phyloP scores from a whole-genome alignment of 2,797 vertebrate genomes.

The Lates japonicus region DNA sequence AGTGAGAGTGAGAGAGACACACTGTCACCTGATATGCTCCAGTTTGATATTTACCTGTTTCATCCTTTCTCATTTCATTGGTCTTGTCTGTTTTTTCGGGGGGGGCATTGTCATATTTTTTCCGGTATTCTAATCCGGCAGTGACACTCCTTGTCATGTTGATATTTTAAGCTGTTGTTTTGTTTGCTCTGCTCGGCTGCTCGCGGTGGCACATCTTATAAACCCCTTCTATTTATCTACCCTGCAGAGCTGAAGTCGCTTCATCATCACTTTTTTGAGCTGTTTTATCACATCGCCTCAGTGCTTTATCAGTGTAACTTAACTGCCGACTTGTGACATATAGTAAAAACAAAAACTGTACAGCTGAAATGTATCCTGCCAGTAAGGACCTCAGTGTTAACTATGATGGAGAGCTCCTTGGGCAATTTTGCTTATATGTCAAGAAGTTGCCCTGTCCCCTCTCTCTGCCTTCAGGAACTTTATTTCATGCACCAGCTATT shows the following conservation, averaged over 20 bases:
- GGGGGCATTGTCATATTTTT: neutral
- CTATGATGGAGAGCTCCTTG: slow-evolving; percentile 13
- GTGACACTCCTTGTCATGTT: slow-evolving; percentile 32
- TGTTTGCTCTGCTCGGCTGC: slow-evolving; percentile 19
- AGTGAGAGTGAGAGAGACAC: slow-evolving; percentile 17
- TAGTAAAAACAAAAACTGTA: too few relatives aligned
- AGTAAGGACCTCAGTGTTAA: neutral
- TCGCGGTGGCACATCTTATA: slow-evolving; percentile 24
- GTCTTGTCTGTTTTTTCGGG: neutral
- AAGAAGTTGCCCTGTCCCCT: slow-evolving; percentile 37
- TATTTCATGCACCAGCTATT: slow-evolving; percentile 73
- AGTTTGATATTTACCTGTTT: slow-evolving; percentile 23
- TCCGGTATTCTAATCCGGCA: slow-evolving; percentile 35
- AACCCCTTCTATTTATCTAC: slow-evolving; percentile 14
- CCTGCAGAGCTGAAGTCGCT: neutral
- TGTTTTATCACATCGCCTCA: neutral
- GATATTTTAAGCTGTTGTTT: slow-evolving; percentile 37
- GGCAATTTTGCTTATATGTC: slow-evolving; percentile 24
- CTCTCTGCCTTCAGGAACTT: slow-evolving; percentile 48
- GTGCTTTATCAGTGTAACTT: slow-evolving; percentile 8
- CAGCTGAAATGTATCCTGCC: too few relatives aligned
- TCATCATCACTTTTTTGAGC: neutral
- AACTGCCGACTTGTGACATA: neutral
- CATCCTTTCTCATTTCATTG: neutral
- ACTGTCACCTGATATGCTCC: neutral